A percentile compares a stretch with the other conserved stretches of the same genome.
Evolutionary conservation across 2,113 vertebrate genomes (phyloP).

Genomic region (Pygoscelis antarcticus): DNA sequence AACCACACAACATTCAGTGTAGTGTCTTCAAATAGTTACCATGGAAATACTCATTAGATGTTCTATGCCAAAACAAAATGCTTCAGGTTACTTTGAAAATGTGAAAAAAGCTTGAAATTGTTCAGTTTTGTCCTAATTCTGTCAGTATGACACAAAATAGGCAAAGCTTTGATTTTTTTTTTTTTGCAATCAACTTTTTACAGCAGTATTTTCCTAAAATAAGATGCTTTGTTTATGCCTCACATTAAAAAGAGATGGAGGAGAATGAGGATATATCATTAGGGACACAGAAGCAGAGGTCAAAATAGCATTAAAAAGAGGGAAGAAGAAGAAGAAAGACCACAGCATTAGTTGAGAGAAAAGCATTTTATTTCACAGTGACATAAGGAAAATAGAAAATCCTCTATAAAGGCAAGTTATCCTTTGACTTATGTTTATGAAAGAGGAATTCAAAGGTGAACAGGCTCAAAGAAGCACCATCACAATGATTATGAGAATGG

Average conservation of each 20-base stretch:
- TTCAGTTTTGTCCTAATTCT: slow-evolving; percentile 56
- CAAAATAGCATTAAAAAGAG: not conserved
- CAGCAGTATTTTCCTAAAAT: slow-evolving; percentile 32
- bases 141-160: slow-evolving; percentile 26
- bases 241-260: not conserved
- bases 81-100: slow-evolving; percentile 50
- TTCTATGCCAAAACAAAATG: slow-evolving; percentile 49
- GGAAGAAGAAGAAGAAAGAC: not conserved
- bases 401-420: not conserved
- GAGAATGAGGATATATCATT: not conserved
- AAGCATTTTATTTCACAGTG: not conserved
- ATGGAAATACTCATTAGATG: slow-evolving; percentile 41
- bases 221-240: slow-evolving; percentile 2
- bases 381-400: not conserved
- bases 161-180: slow-evolving; percentile 9
- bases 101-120: not conserved
- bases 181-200: not conserved
- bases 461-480: not conserved
- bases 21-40: slow-evolving; percentile 20
- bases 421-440: not conserved
- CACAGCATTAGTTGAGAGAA: not conserved
- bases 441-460: not conserved
- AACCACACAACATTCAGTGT: not conserved
- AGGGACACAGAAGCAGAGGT: not conserved
- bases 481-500: not conserved